Conservation (phyloP, 2,113 vertebrate genomes). For the Sturnira hondurensis region DNA sequence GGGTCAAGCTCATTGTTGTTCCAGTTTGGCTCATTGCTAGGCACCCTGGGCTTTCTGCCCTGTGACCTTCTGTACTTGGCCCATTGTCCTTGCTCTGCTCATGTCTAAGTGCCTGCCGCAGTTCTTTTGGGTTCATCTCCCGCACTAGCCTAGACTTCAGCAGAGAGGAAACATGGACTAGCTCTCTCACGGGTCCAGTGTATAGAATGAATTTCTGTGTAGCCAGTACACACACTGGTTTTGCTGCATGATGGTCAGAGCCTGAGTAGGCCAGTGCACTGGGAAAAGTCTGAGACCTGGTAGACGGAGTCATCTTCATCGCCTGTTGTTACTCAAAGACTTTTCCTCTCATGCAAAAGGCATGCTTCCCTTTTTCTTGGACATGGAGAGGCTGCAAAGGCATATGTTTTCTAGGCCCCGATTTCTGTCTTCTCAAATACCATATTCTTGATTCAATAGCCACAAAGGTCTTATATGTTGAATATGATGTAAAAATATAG, state of each 20-base stretch:
- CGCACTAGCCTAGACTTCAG: neutral
- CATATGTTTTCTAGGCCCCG: neutral
- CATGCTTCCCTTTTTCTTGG: neutral
- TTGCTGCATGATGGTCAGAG: neutral
- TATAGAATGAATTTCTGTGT: neutral
- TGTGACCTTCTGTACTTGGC: neutral
- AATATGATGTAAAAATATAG: neutral
- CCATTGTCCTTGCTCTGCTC: neutral
- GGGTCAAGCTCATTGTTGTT: neutral
- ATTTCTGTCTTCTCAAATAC: conserved; percentile 1
- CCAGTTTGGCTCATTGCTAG: neutral
- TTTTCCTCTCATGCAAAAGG: neutral
- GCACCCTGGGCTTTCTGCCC: neutral
- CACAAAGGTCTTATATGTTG: neutral
- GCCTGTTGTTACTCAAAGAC: neutral
- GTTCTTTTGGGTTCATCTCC: neutral
- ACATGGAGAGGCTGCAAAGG: neutral
- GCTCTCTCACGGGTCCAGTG: neutral
- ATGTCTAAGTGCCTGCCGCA: neutral
- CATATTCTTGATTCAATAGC: neutral
- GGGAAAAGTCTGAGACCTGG: too few species aligned
- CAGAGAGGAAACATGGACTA: neutral
- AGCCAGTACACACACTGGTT: neutral
- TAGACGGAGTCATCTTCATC: neutral
- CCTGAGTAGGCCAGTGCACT: neutral